Evolutionary conservation across 2,888 invertebrate genomes (phyloP), one percentile per base, ranked within the genome.

Genomic region (Eumerus sabulonum): DNA sequence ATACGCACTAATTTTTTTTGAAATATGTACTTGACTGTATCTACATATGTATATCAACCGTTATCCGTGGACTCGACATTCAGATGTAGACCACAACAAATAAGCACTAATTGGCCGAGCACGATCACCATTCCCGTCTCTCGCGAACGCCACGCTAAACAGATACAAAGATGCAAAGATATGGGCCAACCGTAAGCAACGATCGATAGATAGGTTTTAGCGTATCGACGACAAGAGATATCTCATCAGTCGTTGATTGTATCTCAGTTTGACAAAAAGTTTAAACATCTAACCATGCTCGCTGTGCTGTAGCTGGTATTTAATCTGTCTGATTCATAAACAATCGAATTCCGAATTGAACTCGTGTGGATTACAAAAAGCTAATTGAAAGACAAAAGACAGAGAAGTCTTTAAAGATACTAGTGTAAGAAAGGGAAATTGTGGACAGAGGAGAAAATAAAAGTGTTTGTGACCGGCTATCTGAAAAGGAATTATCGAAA

Each of bases 181-280:
- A 40, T n/a, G 40, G 54, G 13, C 56, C 59, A 63, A 62, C 56
- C 42, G 7, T 4, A 2, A 27, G 2, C 27, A 27, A 27, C 27
- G 7, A 27, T 7, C 27, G 27, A 27, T 27, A 2, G n/a, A n/a
- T n/a, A n/a, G n/a, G 27, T 27, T 59, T 76, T 53, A 42, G 57
- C 45, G 27, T 51, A 45, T 40, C 63, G 57, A 35, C 45, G 45
- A 42, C 45, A 66, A 42, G 72, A 42, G 47, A 36, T 1, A 57
- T 57, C 56, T 5, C 38, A 36, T 72, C 77, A 73, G 77, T 77
- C 73, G 27, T 36, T 51, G 67, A 68, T 73, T 73, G 73, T 73
- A 48, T 59, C 73, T 77, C 77, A 63, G 48, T 35, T 73, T 73
- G 73, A 57, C 67, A 73, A 73, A 77, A 73, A 63, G 48, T 48